Evolutionary conservation across 2,113 vertebrate genomes (phyloP), one percentile per base, ranked within the genome.

Genomic region (Actenoides hombroni): DNA sequence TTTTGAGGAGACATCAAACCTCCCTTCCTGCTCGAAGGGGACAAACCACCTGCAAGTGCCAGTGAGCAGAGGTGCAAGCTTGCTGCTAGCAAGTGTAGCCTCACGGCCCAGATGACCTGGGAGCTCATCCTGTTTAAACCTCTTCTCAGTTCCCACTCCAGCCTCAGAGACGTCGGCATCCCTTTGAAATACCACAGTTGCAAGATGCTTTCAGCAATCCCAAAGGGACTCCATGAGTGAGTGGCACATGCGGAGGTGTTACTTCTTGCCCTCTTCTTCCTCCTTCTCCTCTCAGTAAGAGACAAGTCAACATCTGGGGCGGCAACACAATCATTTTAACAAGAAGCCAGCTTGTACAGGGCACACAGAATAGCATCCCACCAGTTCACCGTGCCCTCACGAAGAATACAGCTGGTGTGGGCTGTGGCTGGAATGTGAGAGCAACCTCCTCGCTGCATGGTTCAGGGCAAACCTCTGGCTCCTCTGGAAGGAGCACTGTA

Each of bases 381-480:
- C 60, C 39, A 46, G 75, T 67, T 83, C 76, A 31, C 57, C 9
- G 28, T 81, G 83, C 82, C 81, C 87, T 83, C 80, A 90, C 64
- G 59, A 57, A 44, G 67, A 56, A 56, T 16, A 7, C 59, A 65
- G 54, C 63, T 13, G 4, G 11, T 24, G 69, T 53, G n/a, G 49
- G 64, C 54, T 10, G 5, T 86, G 73, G 44, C 20, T 42, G 42
- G 82, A 86, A 69, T 3, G 8, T 2, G 5, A 79, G 87, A 92
- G 42, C 1, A 0, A 21, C 18, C 18, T 56, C n/a, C 59, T 80
- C 1, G 0, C 48, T 18, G 28, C 71, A 59, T 1, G 6, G 35
- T 35, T 83, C 44, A 70, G 40, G 37, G 64, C 59, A 84, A 65
- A 75, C 40, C 81, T 68, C 54, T 61, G 53, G 4, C 78, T 85